phyloP scores from a whole-genome alignment of 2,888 invertebrate genomes.

The Drosophila suboccidentalis region DNA sequence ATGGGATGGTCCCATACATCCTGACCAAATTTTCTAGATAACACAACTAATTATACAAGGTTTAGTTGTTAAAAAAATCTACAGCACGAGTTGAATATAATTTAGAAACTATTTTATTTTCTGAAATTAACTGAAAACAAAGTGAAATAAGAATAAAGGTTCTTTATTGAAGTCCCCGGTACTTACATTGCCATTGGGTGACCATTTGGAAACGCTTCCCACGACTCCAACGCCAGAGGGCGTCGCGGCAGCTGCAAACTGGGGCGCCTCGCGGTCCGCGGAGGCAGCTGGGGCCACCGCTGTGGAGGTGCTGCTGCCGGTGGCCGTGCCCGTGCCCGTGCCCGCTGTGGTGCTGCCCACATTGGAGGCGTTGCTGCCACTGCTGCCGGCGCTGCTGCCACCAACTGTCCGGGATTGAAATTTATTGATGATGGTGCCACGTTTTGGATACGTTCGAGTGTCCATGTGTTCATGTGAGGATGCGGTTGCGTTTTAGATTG shows the following conservation, averaged over 20 bases:
- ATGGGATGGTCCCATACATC: no score
- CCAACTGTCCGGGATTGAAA: conserved; percentile 81
- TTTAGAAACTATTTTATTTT: no score
- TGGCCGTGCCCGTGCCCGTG: no score
- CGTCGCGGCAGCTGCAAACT: conserved; percentile 75
- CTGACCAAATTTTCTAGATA: no score
- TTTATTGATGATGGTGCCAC: conserved; percentile 79
- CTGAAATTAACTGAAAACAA: background rate
- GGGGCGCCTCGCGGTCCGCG: conserved; percentile 75
- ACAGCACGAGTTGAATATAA: no score
- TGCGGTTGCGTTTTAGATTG: conserved; percentile 73
- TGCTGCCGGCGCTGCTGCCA: conserved; percentile 78
- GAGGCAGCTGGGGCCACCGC: conserved; percentile 59
- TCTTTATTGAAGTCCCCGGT: conserved; percentile 25
- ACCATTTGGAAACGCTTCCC: conserved; percentile 84
- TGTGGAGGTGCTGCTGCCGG: conserved; percentile 71
- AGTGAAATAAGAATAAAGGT: background rate
- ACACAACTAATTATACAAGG: no score
- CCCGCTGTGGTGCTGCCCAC: conserved; percentile 71
- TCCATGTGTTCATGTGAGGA: conserved; percentile 46
- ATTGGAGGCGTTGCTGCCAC: conserved; percentile 78
- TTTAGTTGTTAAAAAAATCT: no score
- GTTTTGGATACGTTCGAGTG: conserved; percentile 37
- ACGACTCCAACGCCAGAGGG: conserved; percentile 52
- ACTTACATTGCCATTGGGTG: conserved; percentile 85